Base-by-base conservation (phyloP, 2,888 invertebrate genomes). In the Lampropteryx suffumata region DNA sequence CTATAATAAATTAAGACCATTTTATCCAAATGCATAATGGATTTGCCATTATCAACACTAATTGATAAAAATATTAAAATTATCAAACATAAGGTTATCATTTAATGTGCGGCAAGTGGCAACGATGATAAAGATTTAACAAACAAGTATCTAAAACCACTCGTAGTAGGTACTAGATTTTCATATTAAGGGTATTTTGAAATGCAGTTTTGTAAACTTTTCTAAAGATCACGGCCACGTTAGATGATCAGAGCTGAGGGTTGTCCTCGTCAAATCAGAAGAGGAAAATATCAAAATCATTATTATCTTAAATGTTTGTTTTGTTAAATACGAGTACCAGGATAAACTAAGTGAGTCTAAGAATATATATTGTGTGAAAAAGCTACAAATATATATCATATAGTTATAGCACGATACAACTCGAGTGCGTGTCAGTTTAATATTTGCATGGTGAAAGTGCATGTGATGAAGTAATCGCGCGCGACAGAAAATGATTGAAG, bases 401-500 rank as follows among this genome's bases (percentile, higher is more conserved):
- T 17, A 17, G 4, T 17, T 2, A 17, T 17, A 2, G 17, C 17
- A 17, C 17, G 4, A 3, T 17, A 17, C 4, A 17, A 17, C 17
- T 2, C 4, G 4, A 4, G 17, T 17, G 17, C 17, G 17, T 17
- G 17, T 17, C 17, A 17, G 2, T n/a, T n/a, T n/a, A n/a, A n/a
- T n/a, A n/a, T n/a, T n/a, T n/a, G n/a, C 17, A 64, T 66, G 12
- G 65, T 55, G 46, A 55, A 59, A 59, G 55, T 62, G 61, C 63
- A 67, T 64, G 47, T 69, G 68, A 69, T 62, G 61, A 51, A 55
- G 40, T 47, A 51, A 53, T 54, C 28, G 50, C 45, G 55, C 28
- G 50, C 45, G 49, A 57, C 61, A 73, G 75, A 75, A 55, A 67
- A 67, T 71, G 68, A 61, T 65, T 17, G 51, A 55, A 54, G 72